Base-by-base conservation (phyloP, 2,797 vertebrate species). In the Mormyrus proboscirostris region DNA sequence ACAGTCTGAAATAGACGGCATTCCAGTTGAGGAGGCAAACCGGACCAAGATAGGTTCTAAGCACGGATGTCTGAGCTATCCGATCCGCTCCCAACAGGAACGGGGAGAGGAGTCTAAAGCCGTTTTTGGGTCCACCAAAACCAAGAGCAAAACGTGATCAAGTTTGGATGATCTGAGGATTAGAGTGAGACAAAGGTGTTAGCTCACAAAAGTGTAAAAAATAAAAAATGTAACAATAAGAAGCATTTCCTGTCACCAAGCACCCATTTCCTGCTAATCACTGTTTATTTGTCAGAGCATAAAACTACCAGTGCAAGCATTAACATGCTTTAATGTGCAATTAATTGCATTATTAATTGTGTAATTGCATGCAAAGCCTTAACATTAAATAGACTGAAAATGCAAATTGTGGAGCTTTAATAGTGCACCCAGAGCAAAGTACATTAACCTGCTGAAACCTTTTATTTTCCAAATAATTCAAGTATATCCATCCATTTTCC, bases 1-100 rank as follows among this genome's bases (percentile, higher is more conserved):
- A 82, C 83, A 82, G 89, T 59, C 89, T 41, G 33, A 87, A 88
- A 89, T 88, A 90, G 65, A 14, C 87, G 2, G 29, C 59, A 82
- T 62, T 76, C 53, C 82, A 33, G 4, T 29, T 49, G 41, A 14
- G 88, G 79, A 76, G 73, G 62, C 76, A 49, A 85, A 79, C 29
- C 33, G 25, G n/a, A 57, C n/a, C 50, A 14, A 65, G 33, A 47
- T 59, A 89, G 73, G 29, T 65, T 87, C 83, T 90, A 51, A 87
- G 90, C 69, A 33, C 22, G 84, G 87, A 59, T 49, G 79, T 19
- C 85, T 19, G 62, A 38, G 90, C 83, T 89, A 89, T 44, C 55
- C 38, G 53, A 88, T 51, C 88, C 25, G 5, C 73, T 8, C 82
- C 2, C 16, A 9, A 33, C 22, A 2, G 25, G 10, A 84, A 49